Base-by-base conservation (phyloP, 1,140 invertebrate genomes). In the Sycobia sp. region DNA sequence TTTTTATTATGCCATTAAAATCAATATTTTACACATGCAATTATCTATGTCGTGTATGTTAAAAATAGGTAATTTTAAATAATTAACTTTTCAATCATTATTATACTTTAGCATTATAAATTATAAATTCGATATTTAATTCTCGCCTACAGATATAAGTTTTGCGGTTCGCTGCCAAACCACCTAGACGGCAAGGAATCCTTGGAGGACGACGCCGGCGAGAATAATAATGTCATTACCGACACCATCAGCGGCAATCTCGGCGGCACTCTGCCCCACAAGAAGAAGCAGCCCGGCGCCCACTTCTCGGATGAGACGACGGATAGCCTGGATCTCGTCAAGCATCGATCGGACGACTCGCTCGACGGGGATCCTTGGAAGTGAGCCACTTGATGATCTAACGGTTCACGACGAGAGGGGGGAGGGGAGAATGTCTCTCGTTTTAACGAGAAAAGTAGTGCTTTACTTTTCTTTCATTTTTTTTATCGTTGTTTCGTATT, bases 151-250 rank as follows among this genome's bases (percentile, higher is more conserved):
- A 79, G 80, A 54, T 84, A 85, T 67, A 84, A 84, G 78, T 79
- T 86, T 59, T 86, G 86, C 71, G 83, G 86, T 51, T 90, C 89
- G 14, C 73, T 91, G 62, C 89, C 89, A 2, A 90, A 90, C 77
- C 88, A 90, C 74, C 76, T 90, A 65, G 88, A 90, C 71, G 86
- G 86, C 41, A 85, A 87, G 68, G 77, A 83, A 29, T 71, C 71
- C 18, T 67, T 76, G 65, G 83, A 82, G 73, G 80, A 80, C 54
- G 76, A 84, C 72, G 71, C 81, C 60, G 80, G 81, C 20, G 85
- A 84, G 58, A 86, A 86, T 71, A 86, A 84, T 69, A 82, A 79
- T 61, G 70, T 76, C 51, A 78, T 76, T 74, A 79, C 76, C 14
- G 87, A 88, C 70, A 89, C 87, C 67, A 87, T 89, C 73, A 82